phyloP scores from a whole-genome alignment of 1,140 invertebrate species.

The Zaprionus tsacasi region DNA sequence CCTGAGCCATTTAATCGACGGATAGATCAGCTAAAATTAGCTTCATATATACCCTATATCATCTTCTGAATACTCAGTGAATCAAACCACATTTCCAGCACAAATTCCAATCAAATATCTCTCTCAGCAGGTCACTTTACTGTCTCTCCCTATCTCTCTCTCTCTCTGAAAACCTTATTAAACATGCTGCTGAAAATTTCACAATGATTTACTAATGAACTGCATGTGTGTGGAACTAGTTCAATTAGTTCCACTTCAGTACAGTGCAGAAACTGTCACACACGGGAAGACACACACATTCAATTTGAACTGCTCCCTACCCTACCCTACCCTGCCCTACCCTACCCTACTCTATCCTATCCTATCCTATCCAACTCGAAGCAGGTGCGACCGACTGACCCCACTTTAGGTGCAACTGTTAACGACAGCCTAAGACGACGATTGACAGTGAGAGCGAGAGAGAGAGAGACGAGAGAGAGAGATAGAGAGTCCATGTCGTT shows the following conservation, averaged over 20 bases:
- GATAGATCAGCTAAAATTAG: too few relatives aligned
- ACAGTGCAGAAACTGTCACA: not conserved
- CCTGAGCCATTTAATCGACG: too few relatives aligned
- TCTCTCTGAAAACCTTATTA: not conserved
- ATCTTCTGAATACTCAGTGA: not conserved
- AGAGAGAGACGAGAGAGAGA: not conserved
- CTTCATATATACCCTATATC: too few relatives aligned
- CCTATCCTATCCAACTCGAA: not conserved
- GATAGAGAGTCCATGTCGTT: constrained; percentile 47
- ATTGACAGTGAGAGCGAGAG: constrained; percentile 22
- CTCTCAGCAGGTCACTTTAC: not conserved
- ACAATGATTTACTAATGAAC: constrained; percentile 8
- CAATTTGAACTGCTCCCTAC: not conserved
- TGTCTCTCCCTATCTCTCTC: too few relatives aligned
- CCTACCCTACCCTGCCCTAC: not conserved
- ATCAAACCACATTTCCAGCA: not conserved
- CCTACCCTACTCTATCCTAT: not conserved
- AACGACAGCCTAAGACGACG: constrained; percentile 37
- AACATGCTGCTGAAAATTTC: not conserved
- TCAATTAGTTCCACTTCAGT: constrained; percentile 5
- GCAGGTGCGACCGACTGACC: constrained; percentile 6
- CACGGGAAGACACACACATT: not conserved
- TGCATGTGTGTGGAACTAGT: constrained; percentile 6
- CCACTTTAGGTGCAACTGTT: constrained; percentile 4
- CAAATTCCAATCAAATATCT: not conserved